A percentile compares a stretch with the other conserved stretches of the same genome.
Conservation (phyloP, 2,888 invertebrate species). For the Cerastoderma edule region DNA sequence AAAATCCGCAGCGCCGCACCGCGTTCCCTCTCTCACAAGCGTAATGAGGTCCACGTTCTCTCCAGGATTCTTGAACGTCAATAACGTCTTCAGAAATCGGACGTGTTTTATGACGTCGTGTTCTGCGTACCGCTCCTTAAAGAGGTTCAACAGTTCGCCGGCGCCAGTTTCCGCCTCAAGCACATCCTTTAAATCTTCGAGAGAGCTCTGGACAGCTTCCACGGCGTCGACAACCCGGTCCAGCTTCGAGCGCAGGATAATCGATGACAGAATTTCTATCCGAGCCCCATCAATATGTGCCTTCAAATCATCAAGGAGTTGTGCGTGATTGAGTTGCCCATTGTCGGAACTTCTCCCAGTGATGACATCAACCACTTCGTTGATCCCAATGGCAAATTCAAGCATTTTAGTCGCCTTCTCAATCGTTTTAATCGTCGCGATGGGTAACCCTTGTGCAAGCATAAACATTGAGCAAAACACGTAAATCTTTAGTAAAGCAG, state of each 20-base stretch:
- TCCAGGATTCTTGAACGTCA: constrained; percentile 26
- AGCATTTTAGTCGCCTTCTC: constrained; percentile 3
- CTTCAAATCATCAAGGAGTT: constrained; percentile 3
- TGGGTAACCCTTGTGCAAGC: not conserved
- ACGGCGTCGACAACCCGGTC: constrained; percentile 33
- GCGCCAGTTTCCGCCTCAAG: not conserved
- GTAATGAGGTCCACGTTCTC: constrained; percentile 11
- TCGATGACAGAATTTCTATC: constrained; percentile 4
- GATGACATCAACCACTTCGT: not conserved
- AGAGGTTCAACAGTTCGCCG: not conserved
- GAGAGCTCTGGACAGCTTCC: constrained; percentile 26
- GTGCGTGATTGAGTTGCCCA: not conserved
- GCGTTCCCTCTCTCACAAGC: constrained; percentile 17
- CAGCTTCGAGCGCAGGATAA: constrained; percentile 21
- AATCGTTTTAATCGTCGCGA: not conserved
- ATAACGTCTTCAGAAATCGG: constrained; percentile 15
- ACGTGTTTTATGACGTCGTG: constrained; percentile 20
- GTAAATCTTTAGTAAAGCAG: too few relatives aligned
- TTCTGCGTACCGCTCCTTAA: constrained; percentile 19
- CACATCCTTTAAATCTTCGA: constrained; percentile 1
- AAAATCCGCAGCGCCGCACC: constrained; percentile 6
- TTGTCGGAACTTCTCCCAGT: not conserved
- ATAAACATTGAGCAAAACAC: too few relatives aligned
- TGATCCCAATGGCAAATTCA: not conserved
- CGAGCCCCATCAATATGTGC: constrained; percentile 12